Percentiles rank a stretch among this genome's conserved stretches.
Conservation (phyloP, 1,140 invertebrate genomes). For the Drosophila obscura region DNA sequence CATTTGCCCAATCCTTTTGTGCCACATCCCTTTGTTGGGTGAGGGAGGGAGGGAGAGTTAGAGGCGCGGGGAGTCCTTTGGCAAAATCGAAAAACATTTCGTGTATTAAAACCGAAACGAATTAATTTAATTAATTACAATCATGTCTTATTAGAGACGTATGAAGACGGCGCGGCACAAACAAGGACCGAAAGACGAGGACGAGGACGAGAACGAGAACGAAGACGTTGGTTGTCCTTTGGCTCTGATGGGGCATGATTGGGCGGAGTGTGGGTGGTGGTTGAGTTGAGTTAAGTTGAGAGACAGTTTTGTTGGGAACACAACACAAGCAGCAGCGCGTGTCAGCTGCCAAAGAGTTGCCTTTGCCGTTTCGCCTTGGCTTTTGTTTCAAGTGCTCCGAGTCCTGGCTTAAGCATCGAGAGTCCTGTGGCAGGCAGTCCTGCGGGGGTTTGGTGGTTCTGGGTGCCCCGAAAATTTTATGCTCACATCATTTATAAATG, state of each 20-base stretch:
- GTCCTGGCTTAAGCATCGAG: slow-evolving; percentile 29
- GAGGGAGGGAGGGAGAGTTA: too few relatives aligned
- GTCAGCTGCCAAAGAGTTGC: slow-evolving; percentile 70
- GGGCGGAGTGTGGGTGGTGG: neutral
- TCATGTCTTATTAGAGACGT: slow-evolving; percentile 84
- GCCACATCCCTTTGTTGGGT: slow-evolving; percentile 6
- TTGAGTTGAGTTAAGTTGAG: neutral
- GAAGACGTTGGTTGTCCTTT: slow-evolving; percentile 23
- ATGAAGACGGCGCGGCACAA: slow-evolving; percentile 54
- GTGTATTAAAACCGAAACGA: slow-evolving; percentile 84
- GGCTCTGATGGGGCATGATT: slow-evolving; percentile 2
- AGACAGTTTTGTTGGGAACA: slow-evolving; percentile 53
- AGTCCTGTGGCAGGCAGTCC: slow-evolving; percentile 4
- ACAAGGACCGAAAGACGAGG: slow-evolving; percentile 4
- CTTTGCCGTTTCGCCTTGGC: slow-evolving; percentile 23
- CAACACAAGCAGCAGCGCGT: slow-evolving; percentile 49
- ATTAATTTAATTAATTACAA: slow-evolving; percentile 84
- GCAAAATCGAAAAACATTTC: slow-evolving; percentile 83
- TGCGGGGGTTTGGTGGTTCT: neutral
- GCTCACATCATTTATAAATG: slow-evolving; percentile 84
- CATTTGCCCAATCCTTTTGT: slow-evolving; percentile 81
- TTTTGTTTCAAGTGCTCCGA: slow-evolving; percentile 73
- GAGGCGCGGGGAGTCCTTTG: slow-evolving; percentile 14
- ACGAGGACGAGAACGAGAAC: slow-evolving; percentile 21
- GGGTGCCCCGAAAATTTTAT: slow-evolving; percentile 62